Base-by-base conservation (phyloP, 2,113 vertebrate genomes). In the Ia io region DNA sequence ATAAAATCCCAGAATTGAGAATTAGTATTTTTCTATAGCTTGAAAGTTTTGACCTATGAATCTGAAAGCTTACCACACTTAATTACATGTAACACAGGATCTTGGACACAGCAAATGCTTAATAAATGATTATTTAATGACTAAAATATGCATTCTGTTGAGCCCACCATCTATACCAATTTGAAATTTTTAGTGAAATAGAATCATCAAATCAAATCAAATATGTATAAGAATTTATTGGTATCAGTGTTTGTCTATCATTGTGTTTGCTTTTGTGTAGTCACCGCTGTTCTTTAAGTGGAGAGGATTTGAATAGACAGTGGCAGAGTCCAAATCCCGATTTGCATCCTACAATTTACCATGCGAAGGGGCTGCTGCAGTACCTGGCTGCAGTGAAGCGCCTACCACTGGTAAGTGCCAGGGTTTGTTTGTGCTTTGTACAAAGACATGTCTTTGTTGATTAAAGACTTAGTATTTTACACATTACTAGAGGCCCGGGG, bases 271-370 rank as follows among this genome's bases (percentile, higher is more conserved):
- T 0, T 78, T 18, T 83, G 12, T 95, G 5, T 94, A 99, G 99
- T 97, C 99, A 99, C 97, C 99, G 99, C 90, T 99, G 99, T 97
- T 99, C 99, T 97, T 98, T 99, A 98, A 99, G 99, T 98, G 99
- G 99, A 95, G 99, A 99, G 97, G 99, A 99, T 98, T 98, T 99
- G 98, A 99, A 99, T 97, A 99, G 99, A 90, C 99, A 99, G 96
- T 99, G 99, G 99, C 99, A 99, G 98, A 99, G 97, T 96, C 99
- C 99, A 97, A 99, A 98, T 97, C 98, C 98, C 73, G 99, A 99
- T 97, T 98, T 99, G 79, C 99, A 99, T 97, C 99, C 99, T 79
- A 99, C 99, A 92, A 99, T 99, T 98, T 99, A 99, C 98, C 99
- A 99, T 96, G 99, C 99, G 95, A 99, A 99, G 97, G 99, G 99